phyloP scores from a whole-genome alignment of 2,113 vertebrate species.

The Cichladusa arquata region DNA sequence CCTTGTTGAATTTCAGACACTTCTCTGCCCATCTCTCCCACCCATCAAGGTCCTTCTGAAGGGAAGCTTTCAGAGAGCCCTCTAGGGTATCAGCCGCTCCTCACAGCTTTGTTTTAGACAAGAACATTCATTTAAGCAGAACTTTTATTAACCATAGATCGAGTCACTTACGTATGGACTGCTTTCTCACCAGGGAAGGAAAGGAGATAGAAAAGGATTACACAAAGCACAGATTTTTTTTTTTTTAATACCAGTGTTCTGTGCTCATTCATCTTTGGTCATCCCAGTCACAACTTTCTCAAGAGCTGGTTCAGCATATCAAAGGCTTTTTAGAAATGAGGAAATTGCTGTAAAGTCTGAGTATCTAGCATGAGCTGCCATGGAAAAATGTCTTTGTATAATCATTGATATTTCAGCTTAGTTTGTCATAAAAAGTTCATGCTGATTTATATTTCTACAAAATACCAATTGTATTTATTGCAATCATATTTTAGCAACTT shows the following conservation, averaged over 20 bases:
- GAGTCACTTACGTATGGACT: neutral
- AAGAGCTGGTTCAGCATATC: neutral
- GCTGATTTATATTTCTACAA: neutral
- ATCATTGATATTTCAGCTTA: neutral
- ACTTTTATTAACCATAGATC: neutral
- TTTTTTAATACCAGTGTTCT: neutral
- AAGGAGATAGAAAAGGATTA: neutral
- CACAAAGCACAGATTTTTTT: neutral
- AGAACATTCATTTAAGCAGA: neutral
- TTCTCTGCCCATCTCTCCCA: neutral
- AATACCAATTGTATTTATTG: neutral
- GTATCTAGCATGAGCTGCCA: neutral
- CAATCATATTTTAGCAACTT: neutral
- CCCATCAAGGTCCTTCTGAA: neutral
- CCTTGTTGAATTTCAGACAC: neutral
- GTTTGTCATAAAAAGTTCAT: neutral
- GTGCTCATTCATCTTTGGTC: neutral
- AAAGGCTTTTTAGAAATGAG: neutral
- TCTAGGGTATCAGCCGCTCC: fast-evolving
- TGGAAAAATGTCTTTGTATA: neutral
- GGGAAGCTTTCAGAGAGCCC: neutral
- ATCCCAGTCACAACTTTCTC: neutral
- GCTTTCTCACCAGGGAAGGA: neutral
- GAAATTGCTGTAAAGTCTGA: neutral
- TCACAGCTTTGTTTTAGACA: neutral